Conservation (phyloP, 2,113 vertebrate species). For the Vombatus ursinus region DNA sequence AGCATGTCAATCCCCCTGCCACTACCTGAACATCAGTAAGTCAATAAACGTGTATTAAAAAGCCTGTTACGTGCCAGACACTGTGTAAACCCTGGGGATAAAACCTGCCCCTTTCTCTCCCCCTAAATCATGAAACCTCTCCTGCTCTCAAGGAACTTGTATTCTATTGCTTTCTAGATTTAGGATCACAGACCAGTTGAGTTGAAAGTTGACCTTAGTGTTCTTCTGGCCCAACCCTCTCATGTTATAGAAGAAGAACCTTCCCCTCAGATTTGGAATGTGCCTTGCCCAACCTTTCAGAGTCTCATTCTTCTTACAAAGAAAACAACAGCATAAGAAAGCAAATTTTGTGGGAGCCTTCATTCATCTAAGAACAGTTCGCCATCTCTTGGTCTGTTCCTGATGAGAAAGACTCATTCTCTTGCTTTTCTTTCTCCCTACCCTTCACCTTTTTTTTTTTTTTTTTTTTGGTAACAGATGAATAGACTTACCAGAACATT, state of each 20-base stretch:
- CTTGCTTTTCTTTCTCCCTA: neutral
- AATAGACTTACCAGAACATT: neutral
- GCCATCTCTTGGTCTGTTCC: neutral
- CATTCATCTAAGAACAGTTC: neutral
- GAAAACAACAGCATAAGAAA: too few relatives aligned
- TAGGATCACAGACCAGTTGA: neutral
- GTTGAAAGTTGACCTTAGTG: neutral
- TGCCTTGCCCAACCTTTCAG: too few relatives aligned
- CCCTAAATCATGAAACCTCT: too few relatives aligned
- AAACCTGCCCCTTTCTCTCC: neutral
- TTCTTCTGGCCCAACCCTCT: neutral
- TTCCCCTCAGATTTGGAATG: too few relatives aligned
- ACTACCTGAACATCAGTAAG: neutral
- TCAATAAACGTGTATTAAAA: neutral
- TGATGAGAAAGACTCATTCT: neutral
- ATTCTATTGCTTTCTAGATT: too few relatives aligned
- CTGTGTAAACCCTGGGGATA: neutral
- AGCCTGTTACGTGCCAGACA: neutral
- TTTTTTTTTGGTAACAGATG: neutral
- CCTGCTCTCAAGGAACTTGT: neutral
- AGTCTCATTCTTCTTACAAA: neutral
- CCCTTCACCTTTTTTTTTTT: neutral
- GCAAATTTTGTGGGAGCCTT: too few relatives aligned
- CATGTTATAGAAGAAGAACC: neutral
- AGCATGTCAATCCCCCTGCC: neutral